Conservation (phyloP, 2,113 vertebrate species). For the Rhodinocichla rosea region DNA sequence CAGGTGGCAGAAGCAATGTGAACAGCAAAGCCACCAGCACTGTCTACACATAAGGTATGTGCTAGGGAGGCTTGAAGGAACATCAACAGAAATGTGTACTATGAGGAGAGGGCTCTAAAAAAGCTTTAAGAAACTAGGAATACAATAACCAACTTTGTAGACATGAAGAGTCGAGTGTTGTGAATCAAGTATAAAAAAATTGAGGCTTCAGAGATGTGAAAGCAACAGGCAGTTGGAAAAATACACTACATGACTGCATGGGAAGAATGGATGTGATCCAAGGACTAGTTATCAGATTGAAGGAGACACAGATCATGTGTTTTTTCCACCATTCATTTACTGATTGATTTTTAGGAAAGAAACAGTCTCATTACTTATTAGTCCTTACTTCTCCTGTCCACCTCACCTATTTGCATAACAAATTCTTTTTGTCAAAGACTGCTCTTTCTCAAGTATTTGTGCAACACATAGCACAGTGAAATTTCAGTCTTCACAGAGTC, state of each 20-base stretch:
- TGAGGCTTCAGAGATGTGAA: background rate
- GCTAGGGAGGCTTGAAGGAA: background rate
- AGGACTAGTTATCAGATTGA: background rate
- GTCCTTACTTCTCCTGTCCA: background rate
- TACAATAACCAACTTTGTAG: background rate
- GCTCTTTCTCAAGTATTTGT: background rate
- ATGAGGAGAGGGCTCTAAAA: background rate
- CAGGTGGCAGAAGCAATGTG: background rate
- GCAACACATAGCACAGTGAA: background rate
- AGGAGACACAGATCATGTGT: background rate
- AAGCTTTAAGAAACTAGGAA: background rate
- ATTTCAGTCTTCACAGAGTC: background rate
- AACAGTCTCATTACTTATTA: background rate
- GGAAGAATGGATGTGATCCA: background rate
- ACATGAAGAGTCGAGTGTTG: background rate
- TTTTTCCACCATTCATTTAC: background rate
- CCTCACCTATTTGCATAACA: background rate
- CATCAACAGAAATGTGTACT: background rate
- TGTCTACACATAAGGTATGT: background rate
- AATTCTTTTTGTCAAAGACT: background rate
- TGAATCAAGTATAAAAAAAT: background rate
- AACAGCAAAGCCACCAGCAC: background rate
- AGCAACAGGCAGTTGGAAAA: background rate
- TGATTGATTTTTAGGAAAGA: background rate
- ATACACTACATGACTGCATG: background rate